Evolutionary conservation across 2,888 invertebrate species (phyloP).

Genomic region (Papilio demoleus): DNA sequence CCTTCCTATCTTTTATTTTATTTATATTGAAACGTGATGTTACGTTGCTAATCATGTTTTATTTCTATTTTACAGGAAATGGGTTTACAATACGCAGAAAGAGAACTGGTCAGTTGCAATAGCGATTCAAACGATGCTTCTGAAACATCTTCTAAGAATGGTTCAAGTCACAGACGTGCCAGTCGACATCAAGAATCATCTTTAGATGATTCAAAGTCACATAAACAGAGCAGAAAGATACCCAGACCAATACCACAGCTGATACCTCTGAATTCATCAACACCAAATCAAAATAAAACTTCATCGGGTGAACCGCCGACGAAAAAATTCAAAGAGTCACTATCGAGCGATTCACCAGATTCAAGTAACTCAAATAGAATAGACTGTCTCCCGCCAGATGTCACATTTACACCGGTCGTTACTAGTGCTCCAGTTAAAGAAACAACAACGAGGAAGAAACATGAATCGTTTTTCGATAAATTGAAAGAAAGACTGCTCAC

Average conservation of each 20-base stretch:
- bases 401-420: constrained; percentile 54
- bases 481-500: constrained; percentile 89
- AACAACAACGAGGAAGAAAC: constrained; percentile 81
- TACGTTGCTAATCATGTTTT: not conserved
- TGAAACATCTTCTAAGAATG: constrained; percentile 56
- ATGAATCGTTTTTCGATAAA: constrained; percentile 92
- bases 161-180: constrained; percentile 54
- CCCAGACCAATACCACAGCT: constrained; percentile 89
- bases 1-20: no score
- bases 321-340: constrained; percentile 69
- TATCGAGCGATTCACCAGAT: constrained; percentile 15
- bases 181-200: constrained; percentile 55
- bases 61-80: constrained; percentile 71
- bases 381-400: constrained; percentile 17
- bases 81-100: constrained; percentile 69
- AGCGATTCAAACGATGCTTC: constrained; percentile 77
- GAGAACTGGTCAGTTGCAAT: constrained; percentile 70
- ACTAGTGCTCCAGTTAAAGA: constrained; percentile 58
- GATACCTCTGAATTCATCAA: constrained; percentile 86
- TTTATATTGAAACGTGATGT: no score
- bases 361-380: constrained; percentile 13
- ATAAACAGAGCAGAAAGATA: constrained; percentile 66
- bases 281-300: constrained; percentile 71
- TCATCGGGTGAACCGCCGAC: constrained; percentile 70
- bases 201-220: constrained; percentile 60